phyloP scores from a whole-genome alignment of 2,113 vertebrate genomes.

The Polypterus senegalus region DNA sequence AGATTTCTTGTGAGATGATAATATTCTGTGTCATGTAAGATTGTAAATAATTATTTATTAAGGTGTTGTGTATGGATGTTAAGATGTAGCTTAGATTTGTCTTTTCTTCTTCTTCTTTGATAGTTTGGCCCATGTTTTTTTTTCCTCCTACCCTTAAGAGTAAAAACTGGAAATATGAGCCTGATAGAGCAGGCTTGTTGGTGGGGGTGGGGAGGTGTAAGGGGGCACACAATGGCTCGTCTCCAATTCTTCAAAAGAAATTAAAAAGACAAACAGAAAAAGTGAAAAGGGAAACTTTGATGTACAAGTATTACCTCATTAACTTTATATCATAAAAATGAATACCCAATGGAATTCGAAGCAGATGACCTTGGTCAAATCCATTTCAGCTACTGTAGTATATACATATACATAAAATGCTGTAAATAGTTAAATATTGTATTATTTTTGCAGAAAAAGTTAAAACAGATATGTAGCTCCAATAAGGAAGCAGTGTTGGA shows the following conservation, averaged over 20 bases:
- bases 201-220: no score
- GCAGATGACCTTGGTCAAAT: constrained; percentile 59
- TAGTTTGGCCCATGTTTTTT: constrained; percentile 23
- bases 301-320: constrained; percentile 98
- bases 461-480: constrained; percentile 36
- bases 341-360: constrained; percentile 56
- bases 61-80: constrained; percentile 48
- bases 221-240: constrained; percentile 22
- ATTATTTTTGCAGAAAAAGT: constrained; percentile 53
- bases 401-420: constrained; percentile 45
- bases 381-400: constrained; percentile 74
- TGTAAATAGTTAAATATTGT: constrained; percentile 76
- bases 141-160: constrained; percentile 18
- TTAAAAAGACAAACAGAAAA: constrained; percentile 47
- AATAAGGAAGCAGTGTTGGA: constrained; percentile 62
- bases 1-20: constrained; percentile 35
- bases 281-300: constrained; percentile 62
- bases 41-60: constrained; percentile 79
- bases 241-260: constrained; percentile 48
- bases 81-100: constrained; percentile 22
- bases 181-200: constrained; percentile 15
- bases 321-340: constrained; percentile 66
- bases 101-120: constrained; percentile 25
- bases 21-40: constrained; percentile 39
- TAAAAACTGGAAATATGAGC: constrained; percentile 31